Base-by-base conservation (phyloP, 2,113 vertebrate genomes). In the Heterotis niloticus region DNA sequence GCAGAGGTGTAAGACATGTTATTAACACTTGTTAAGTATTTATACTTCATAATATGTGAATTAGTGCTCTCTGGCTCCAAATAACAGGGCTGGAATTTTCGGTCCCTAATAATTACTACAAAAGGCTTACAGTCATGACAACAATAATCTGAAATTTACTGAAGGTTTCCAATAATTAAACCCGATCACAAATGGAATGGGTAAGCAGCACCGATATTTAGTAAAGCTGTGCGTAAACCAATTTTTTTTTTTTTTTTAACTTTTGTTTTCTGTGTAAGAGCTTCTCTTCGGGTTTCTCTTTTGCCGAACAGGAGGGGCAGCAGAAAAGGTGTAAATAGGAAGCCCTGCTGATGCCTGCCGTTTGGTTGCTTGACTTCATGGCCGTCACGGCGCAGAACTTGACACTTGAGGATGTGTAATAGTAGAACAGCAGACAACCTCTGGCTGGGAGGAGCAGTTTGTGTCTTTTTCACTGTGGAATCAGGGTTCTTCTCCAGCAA, bases 1-100 rank as follows among this genome's bases (percentile, higher is more conserved):
- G 71, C 13, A 62, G 13, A 26, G 71, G 23, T 74, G 56, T 74
- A 74, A 54, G 71, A 74, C 24, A 57, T 74, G 34, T 44, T 44
- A 44, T 74, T 26, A n/a, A 26, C 23, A 10, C 28, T 74, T 57
- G 28, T 12, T 59, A 24, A 74, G 71, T 74, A 74, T 5, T 14
- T 28, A 74, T 24, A 74, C 24, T 73, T 24, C 70, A 23, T 73
- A 74, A 29, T 0, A 3, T 28, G 71, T 26, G 23, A 74, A 57
- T 51, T 57, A 24, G 20, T 23, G 26, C 52, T 65, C 10, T 74
- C 14, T 59, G 54, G 13, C 71, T 54, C 52, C 54, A 44, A 44
- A 44, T 44, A 2, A 44, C 34, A 44, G 34, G 34, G 34, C 34
- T 44, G 34, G 34, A 44, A 44, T 44, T 44, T 4, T 7, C 34